phyloP scores from a whole-genome alignment of 2,113 vertebrate genomes.

The Microcebus griseorufus region DNA sequence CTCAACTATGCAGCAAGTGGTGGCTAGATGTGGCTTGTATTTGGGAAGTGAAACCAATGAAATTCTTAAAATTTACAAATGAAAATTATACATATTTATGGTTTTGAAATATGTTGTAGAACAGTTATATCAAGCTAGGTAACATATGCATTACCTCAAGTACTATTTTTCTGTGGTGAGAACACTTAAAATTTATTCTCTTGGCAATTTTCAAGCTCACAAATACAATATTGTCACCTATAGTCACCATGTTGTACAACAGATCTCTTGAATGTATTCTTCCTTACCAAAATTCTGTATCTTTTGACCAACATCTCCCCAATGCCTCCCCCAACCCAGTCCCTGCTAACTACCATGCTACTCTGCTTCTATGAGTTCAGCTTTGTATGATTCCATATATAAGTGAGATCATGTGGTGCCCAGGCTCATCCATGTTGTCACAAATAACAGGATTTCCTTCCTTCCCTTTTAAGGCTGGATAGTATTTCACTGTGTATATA shows the following conservation, averaged over 20 bases:
- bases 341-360: neutral
- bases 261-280: neutral
- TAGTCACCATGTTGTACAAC: neutral
- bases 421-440: neutral
- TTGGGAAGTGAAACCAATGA: neutral
- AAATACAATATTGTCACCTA: neutral
- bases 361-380: neutral
- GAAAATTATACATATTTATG: neutral
- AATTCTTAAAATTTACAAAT: neutral
- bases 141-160: neutral
- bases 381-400: too few species aligned
- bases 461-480: neutral
- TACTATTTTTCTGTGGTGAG: neutral
- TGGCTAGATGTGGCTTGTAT: neutral
- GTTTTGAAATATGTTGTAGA: neutral
- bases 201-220: neutral
- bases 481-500: neutral
- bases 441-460: neutral
- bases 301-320: neutral
- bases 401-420: neutral
- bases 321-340: neutral
- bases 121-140: neutral
- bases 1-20: neutral
- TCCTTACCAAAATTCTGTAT: neutral
- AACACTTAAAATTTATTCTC: neutral